Base-by-base conservation (phyloP, 2,888 invertebrate species). In the Vannuccia rotundouncinata region DNA sequence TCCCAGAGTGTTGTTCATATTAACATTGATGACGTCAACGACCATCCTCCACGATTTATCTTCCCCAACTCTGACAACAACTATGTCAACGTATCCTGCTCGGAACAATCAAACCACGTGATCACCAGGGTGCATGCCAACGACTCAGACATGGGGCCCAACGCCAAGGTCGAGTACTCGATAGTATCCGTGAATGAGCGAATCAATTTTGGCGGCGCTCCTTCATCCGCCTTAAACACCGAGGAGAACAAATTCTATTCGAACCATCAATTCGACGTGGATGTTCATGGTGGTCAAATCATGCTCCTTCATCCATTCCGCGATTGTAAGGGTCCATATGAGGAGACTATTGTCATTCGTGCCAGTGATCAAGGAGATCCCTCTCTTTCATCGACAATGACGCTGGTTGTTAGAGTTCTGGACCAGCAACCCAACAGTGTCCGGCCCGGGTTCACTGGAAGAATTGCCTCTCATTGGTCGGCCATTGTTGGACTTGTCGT, bases 111-210 rank as follows among this genome's bases (percentile, higher is more conserved):
- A 0, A 79, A 80, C 45, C 59, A 80, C 10, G 31, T 80, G 13
- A 59, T 95, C 74, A 92, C 95, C 83, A 90, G 93, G 83, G 90
- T 95, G 80, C 94, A 93, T 88, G 94, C 95, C 0, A 92, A 92
- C 29, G 94, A 95, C 87, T 92, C 92, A 0, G 94, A 94, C 86
- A 91, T 92, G 83, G 93, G 93, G 0, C 91, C 90, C 86, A 93
- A 94, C 86, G 93, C 94, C 5, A 31, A 77, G 10, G 10, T 73
- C 29, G 73, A 45, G 17, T 45, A 45, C 17, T 45, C 45, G 5
- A 45, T 45, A 10, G 45, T 45, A 5, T 45, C 45, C 45, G 45
- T 45, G 45, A 17, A 17, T 45, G 10, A 5, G 5, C 45, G 45
- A 45, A 10, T 45, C 10, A 10, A 5, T 45, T 45, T 17, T 45